These are phyloP conservation scores for Stenopsyche tienmushanensis DNA, from an alignment of 1,140 invertebrate species.

Conservation along the genomic window DNA sequence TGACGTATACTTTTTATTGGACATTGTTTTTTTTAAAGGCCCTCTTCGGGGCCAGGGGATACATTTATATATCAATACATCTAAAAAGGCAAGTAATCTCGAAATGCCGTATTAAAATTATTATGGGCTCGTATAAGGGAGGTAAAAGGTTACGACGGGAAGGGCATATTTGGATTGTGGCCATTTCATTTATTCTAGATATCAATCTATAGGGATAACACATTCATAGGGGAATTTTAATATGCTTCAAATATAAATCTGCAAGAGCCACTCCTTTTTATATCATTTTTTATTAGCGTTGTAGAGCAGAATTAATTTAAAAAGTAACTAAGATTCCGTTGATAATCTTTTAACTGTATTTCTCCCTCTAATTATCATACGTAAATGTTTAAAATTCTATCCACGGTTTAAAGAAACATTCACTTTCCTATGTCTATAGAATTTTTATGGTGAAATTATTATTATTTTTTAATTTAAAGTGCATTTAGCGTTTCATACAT, in stretches of 20 bases:
- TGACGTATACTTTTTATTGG: slow-evolving; percentile 41
- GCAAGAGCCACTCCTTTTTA: neutral
- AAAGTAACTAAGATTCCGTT: too few relatives aligned
- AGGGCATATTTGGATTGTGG: slow-evolving; percentile 21
- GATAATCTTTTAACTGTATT: too few relatives aligned
- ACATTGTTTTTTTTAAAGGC: slow-evolving; percentile 39
- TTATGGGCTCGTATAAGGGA: slow-evolving; percentile 34
- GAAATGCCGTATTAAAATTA: slow-evolving; percentile 38
- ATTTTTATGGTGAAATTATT: too few relatives aligned
- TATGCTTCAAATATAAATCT: neutral
- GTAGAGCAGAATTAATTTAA: too few relatives aligned
- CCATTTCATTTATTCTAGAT: slow-evolving; percentile 23
- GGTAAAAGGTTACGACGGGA: slow-evolving; percentile 16
- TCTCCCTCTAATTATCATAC: too few relatives aligned
- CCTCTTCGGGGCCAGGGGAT: slow-evolving; percentile 10
- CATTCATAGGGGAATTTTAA: slow-evolving; percentile 6
- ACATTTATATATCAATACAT: slow-evolving; percentile 23
- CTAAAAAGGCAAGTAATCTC: slow-evolving; percentile 28
- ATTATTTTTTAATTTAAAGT: too few relatives aligned
- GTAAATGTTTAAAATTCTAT: too few relatives aligned
- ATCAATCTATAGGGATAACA: slow-evolving; percentile 22
- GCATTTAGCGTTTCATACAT: too few relatives aligned
- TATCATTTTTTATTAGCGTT: too few relatives aligned
- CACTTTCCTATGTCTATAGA: too few relatives aligned
- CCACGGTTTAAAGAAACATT: too few relatives aligned